phyloP scores from a whole-genome alignment of 2,113 vertebrate genomes.

The Pseudolaguvia tuberculata region DNA sequence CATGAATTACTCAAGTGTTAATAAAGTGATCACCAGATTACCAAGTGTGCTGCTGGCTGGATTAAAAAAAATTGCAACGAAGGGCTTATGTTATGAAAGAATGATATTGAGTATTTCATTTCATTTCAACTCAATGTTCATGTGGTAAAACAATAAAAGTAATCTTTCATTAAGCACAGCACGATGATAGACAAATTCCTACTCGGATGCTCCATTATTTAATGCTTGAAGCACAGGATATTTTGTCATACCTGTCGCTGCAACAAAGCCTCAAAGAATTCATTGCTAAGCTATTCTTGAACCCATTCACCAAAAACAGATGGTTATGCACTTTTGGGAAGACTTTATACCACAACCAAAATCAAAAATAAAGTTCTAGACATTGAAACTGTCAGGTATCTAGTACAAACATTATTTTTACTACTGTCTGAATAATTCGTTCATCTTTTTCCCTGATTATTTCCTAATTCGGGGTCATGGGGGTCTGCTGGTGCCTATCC shows the following conservation, averaged over 20 bases:
- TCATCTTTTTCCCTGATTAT: too few relatives aligned
- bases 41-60: conserved; percentile 4
- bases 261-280: conserved; percentile 42
- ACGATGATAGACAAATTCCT: conserved; percentile 17
- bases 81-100: conserved; percentile 15
- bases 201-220: not conserved
- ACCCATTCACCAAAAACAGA: conserved; percentile 50
- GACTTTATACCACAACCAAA: conserved; percentile 37
- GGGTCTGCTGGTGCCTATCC: too few relatives aligned
- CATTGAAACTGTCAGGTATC: conserved; percentile 4
- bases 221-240: conserved; percentile 31
- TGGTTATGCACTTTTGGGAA: conserved; percentile 41
- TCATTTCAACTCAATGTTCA: not conserved
- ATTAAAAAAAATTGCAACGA: not conserved
- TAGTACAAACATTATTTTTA: not conserved
- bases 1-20: not conserved
- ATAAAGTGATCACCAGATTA: not conserved
- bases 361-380: conserved; percentile 37
- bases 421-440: too few relatives aligned
- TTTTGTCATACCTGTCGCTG: conserved; percentile 40
- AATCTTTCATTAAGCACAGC: not conserved
- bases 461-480: too few relatives aligned
- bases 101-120: not conserved
- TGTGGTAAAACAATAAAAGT: conserved; percentile 15
- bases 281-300: conserved; percentile 40